Base-by-base conservation (phyloP, 2,113 vertebrate species). In the Ciconia boyciana region DNA sequence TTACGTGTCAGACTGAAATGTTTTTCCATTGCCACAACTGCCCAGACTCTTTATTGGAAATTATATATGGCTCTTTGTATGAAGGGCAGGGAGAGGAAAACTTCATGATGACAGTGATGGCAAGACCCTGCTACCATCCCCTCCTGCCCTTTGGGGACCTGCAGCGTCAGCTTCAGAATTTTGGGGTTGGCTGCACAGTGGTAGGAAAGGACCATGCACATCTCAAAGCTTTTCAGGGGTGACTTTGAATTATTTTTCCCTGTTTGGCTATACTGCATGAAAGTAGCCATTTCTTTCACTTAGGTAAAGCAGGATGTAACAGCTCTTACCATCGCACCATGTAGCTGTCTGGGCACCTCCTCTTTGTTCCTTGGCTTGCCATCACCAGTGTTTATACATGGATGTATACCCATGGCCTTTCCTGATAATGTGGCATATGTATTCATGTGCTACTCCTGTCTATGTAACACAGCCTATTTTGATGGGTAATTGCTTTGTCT, bases 81-180 rank as follows among this genome's bases (percentile, higher is more conserved):
- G 54, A 31, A 81, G 55, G 25, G 25, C 31, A 62, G 43, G 61
- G 49, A 51, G 61, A 55, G 36, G 41, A 57, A 71, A 57, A 52
- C 31, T 57, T 46, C 36, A 34, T 0, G 0, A 6, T 29, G 68
- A 9, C 24, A 51, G 6, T 0, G 8, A 21, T 8, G 31, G 24
- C 46, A 83, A 46, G 68, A 20, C 8, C 19, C 31, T 64, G 32
- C 58, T 80, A 13, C 18, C 48, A 24, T 6, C 29, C 20, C 7
- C 13, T 83, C 25, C 69, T 19, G 32, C 20, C 32, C 61, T 16
- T 15, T 2, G 57, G 41, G 46, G 12, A 25, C 12, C 22, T 36
- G 26, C 2, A 10, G 43, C 29, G 31, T 60, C 14, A 24, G 15
- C 31, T 89, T 71, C 89, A 78, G 10, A 19, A 26, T 12, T 32